phyloP scores from a whole-genome alignment of 1,140 invertebrate genomes.

The Pararge aegeria region DNA sequence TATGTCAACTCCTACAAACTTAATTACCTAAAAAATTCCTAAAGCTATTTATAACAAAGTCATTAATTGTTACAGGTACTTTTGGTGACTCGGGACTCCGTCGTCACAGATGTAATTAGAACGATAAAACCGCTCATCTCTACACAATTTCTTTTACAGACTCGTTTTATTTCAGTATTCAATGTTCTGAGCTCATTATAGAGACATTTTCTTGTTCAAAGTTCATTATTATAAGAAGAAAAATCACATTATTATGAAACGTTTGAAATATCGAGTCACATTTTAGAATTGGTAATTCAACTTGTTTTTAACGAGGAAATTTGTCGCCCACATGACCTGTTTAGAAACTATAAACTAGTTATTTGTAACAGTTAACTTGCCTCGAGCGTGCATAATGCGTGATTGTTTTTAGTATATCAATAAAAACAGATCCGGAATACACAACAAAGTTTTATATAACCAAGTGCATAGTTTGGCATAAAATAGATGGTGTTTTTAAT shows the following conservation, averaged over 20 bases:
- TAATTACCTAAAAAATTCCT: not conserved
- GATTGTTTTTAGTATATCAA: too few species aligned
- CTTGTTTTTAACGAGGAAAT: too few species aligned
- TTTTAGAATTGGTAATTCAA: too few species aligned
- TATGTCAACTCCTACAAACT: not conserved
- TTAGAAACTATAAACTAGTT: too few species aligned
- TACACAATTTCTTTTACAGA: constrained; percentile 6
- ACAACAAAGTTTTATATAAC: too few species aligned
- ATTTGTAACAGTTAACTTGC: too few species aligned
- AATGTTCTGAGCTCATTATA: not conserved
- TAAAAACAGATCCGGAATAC: too few species aligned
- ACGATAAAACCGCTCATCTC: constrained; percentile 7
- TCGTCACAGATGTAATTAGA: constrained; percentile 18
- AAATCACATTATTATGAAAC: not conserved
- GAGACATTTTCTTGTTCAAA: not conserved
- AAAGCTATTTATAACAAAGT: not conserved
- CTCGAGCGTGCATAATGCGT: too few species aligned
- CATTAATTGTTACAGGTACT: constrained; percentile 20
- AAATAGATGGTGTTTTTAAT: too few species aligned
- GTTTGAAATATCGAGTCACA: too few species aligned
- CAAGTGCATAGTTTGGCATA: too few species aligned
- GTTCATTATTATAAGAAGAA: not conserved
- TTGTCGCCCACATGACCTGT: too few species aligned
- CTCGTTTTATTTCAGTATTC: not conserved
- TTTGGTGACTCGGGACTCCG: constrained; percentile 5